Evolutionary conservation across 2,113 vertebrate genomes (phyloP).

Genomic region (Eira barbara): DNA sequence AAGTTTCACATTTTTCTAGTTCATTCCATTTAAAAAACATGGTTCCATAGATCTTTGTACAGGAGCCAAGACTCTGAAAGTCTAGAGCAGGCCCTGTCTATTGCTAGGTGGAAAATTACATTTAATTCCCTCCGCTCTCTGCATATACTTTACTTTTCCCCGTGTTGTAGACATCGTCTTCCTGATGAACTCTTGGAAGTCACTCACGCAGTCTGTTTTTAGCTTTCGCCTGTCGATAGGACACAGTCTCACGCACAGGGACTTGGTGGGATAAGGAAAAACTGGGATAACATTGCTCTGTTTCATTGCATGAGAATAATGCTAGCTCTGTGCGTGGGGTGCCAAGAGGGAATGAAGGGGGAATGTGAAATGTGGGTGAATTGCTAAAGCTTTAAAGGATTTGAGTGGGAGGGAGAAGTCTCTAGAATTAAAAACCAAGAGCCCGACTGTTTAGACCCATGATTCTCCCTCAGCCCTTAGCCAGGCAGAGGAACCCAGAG

Average conservation of each 20-base stretch:
- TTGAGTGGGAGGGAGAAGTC: neutral
- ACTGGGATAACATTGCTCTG: neutral
- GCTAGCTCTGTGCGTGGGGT: neutral
- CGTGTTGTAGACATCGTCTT: fast-evolving
- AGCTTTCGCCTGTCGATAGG: neutral
- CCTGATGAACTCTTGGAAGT: neutral
- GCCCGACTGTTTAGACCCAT: neutral
- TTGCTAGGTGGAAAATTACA: neutral
- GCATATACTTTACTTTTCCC: neutral
- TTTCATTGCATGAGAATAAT: neutral
- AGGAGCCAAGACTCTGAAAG: neutral
- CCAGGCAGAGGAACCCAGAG: neutral
- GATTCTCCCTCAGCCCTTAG: neutral
- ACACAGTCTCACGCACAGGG: neutral
- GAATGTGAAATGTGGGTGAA: neutral
- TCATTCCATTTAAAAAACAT: neutral
- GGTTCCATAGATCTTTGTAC: neutral
- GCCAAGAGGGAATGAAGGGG: neutral
- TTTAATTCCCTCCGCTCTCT: neutral
- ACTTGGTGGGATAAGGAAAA: neutral
- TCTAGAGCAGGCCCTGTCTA: neutral
- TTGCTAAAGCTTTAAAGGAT: neutral
- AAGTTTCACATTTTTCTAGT: neutral
- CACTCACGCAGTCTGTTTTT: neutral
- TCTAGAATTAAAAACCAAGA: neutral